Conservation (phyloP, 2,797 vertebrate species). For the Acipenser transmontanus region DNA sequence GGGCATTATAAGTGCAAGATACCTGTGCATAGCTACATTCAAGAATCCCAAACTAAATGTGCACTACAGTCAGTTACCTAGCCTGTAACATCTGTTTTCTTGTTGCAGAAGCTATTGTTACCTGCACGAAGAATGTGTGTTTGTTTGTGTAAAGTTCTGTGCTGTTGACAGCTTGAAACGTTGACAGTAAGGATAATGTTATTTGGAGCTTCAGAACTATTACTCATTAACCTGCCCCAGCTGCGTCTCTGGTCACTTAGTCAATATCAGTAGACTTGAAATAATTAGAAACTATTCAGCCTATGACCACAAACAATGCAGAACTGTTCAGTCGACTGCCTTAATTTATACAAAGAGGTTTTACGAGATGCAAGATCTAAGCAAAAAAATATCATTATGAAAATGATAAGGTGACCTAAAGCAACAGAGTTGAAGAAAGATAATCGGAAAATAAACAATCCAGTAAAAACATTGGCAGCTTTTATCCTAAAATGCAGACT, state of each 20-base stretch:
- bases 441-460: not conserved
- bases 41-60: too few relatives aligned
- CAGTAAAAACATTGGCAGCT: not conserved
- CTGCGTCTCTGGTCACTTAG: not conserved
- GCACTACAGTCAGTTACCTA: too few relatives aligned
- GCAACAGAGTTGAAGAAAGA: not conserved
- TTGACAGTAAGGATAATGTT: too few relatives aligned
- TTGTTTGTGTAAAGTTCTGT: too few relatives aligned
- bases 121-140: too few relatives aligned
- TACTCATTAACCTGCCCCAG: not conserved
- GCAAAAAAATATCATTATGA: not conserved
- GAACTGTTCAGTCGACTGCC: not conserved
- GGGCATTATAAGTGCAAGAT: too few relatives aligned
- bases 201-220: constrained; percentile 1
- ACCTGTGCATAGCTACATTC: too few relatives aligned
- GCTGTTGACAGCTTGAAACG: too few relatives aligned
- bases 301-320: not conserved
- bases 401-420: not conserved
- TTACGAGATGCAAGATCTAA: not conserved
- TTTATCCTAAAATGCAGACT: not conserved
- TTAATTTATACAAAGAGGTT: not conserved
- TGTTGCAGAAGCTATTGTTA: too few relatives aligned
- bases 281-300: not conserved
- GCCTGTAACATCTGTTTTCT: too few relatives aligned
- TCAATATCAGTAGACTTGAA: not conserved